A percentile compares a stretch with the other conserved stretches of the same genome.
Conservation (phyloP, 2,113 vertebrate species). For the Menura novaehollandiae region DNA sequence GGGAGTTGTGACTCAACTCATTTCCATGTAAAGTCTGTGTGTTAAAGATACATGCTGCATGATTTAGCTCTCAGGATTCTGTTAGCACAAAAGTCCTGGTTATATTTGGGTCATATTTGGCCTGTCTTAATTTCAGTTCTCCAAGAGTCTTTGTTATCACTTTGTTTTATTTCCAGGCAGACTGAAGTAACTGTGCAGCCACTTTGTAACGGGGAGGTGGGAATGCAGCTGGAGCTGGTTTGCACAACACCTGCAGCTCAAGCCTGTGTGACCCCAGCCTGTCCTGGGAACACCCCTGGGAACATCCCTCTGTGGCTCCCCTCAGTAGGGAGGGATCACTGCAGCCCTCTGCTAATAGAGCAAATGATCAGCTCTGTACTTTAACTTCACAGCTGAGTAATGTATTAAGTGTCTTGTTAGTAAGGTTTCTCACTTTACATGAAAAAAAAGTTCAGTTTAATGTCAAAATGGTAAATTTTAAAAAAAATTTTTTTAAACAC, state of each 20-base stretch:
- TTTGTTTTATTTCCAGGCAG: not conserved
- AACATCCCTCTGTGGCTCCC: accelerated
- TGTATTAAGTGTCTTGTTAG: not conserved
- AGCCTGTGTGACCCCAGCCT: accelerated
- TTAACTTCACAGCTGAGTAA: not conserved
- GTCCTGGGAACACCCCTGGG: not conserved
- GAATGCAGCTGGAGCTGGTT: not conserved
- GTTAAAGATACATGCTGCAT: not conserved
- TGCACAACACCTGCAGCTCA: not conserved
- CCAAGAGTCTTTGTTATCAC: not conserved
- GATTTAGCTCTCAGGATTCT: not conserved
- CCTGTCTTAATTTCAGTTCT: not conserved
- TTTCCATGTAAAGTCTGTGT: not conserved
- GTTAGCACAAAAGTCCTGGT: not conserved
- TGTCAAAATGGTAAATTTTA: not conserved
- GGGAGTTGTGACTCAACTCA: not conserved
- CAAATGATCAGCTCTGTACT: not conserved
- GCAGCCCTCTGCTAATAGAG: not conserved
- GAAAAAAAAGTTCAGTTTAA: not conserved
- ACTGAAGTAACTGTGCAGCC: not conserved
- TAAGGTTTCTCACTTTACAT: not conserved
- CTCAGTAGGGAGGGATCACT: not conserved
- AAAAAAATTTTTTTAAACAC: not conserved
- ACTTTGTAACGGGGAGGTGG: not conserved
- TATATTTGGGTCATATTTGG: not conserved